Evolutionary conservation across 2,113 vertebrate species (phyloP).

Genomic region (Acanthisitta chloris): DNA sequence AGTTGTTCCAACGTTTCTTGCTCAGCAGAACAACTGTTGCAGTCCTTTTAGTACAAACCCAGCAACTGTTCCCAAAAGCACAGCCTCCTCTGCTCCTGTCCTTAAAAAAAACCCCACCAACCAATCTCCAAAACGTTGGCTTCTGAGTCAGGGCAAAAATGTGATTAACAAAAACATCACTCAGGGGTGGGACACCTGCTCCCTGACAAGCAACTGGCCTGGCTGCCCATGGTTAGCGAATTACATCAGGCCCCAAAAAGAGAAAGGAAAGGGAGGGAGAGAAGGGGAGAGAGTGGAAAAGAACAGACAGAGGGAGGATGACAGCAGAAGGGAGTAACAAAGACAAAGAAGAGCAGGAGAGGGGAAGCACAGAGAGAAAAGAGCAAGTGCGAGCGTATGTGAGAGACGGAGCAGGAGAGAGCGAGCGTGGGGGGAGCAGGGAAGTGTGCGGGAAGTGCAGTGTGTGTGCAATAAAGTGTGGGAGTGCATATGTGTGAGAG

Average conservation of each 20-base stretch:
- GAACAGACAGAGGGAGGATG: slow-evolving; percentile 7
- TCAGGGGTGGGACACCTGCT: slow-evolving; percentile 88
- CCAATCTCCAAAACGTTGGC: slow-evolving; percentile 75
- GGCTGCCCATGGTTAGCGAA: slow-evolving; percentile 71
- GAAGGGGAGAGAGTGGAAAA: slow-evolving; percentile 46
- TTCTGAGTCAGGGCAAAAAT: slow-evolving; percentile 84
- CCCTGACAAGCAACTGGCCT: slow-evolving; percentile 84
- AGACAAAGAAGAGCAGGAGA: slow-evolving; percentile 23
- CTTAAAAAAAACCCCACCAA: slow-evolving; percentile 51
- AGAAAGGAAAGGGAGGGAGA: slow-evolving; percentile 42
- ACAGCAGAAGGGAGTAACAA: slow-evolving; percentile 35
- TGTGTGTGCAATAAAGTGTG: slow-evolving; percentile 12
- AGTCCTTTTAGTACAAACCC: slow-evolving; percentile 75
- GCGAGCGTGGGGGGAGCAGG: slow-evolving; percentile 4
- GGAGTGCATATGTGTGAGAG: not conserved
- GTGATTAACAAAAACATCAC: slow-evolving; percentile 76
- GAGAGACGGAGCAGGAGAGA: slow-evolving; percentile 34
- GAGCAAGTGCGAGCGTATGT: slow-evolving; percentile 47
- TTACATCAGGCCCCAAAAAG: slow-evolving; percentile 76
- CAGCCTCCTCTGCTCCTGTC: slow-evolving; percentile 71
- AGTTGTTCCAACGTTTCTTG: slow-evolving; percentile 85
- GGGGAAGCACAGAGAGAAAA: slow-evolving; percentile 39
- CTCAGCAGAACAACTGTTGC: slow-evolving; percentile 85
- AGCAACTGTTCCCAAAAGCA: slow-evolving; percentile 87
- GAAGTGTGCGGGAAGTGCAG: not conserved